Conservation (phyloP, 2,888 invertebrate genomes). For the Tetragonisca angustula region DNA sequence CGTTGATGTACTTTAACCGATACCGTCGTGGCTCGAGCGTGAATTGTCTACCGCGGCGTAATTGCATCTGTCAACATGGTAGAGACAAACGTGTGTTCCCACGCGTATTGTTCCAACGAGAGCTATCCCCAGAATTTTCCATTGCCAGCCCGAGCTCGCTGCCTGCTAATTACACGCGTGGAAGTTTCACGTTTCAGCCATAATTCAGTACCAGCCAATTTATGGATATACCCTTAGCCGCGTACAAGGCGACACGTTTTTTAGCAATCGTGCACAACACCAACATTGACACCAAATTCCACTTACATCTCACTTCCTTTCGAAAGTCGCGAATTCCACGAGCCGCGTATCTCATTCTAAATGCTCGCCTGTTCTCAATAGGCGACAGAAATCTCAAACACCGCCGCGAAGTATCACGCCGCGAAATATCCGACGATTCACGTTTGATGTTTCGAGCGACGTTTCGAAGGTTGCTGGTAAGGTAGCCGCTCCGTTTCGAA, state of each 20-base stretch:
- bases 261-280: constrained; percentile 37
- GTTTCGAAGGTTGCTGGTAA: neutral
- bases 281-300: constrained; percentile 69
- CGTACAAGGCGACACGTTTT: constrained; percentile 18
- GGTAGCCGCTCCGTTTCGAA: neutral
- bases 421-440: constrained; percentile 3
- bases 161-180: constrained; percentile 17
- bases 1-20: neutral
- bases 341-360: constrained; percentile 33
- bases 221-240: neutral
- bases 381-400: constrained; percentile 40
- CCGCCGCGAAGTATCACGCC: constrained; percentile 24
- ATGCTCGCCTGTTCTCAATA: constrained; percentile 44
- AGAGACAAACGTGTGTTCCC: constrained; percentile 33
- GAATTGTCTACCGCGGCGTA: constrained; percentile 30
- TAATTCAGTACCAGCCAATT: constrained; percentile 1
- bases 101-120: constrained; percentile 16
- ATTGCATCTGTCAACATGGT: constrained; percentile 37
- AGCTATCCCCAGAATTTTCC: constrained; percentile 18
- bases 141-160: neutral
- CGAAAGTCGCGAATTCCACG: constrained; percentile 55
- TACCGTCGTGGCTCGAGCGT: constrained; percentile 8
- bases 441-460: constrained; percentile 5
- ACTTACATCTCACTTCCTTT: constrained; percentile 59
- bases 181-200: constrained; percentile 15